Evolutionary conservation across 2,113 vertebrate species (phyloP).

Genomic region (Vanacampus margaritifer): DNA sequence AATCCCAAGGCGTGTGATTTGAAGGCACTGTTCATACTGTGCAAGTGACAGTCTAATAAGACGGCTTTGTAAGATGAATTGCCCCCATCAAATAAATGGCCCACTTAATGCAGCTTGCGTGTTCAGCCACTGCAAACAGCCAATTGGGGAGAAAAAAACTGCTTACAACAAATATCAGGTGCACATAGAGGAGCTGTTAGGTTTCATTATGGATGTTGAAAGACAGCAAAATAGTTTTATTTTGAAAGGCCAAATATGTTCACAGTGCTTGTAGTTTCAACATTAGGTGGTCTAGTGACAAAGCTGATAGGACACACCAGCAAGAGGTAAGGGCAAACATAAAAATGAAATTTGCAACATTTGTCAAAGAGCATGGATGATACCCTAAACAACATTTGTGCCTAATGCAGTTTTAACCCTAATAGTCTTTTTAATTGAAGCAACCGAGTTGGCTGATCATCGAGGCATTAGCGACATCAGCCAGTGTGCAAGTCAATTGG

Average conservation of each 20-base stretch:
- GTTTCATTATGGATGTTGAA: constrained; percentile 49
- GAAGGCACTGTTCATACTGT: constrained; percentile 69
- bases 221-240: constrained; percentile 42
- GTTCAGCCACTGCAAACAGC: constrained; percentile 55
- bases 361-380: background rate
- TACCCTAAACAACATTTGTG: background rate
- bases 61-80: constrained; percentile 72
- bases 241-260: constrained; percentile 32
- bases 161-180: constrained; percentile 56
- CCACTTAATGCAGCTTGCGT: constrained; percentile 67
- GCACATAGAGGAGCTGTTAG: constrained; percentile 40
- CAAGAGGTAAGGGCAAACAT: background rate
- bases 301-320: background rate
- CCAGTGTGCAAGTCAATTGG: constrained; percentile 30
- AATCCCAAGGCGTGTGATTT: constrained; percentile 62
- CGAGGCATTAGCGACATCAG: constrained; percentile 19
- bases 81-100: constrained; percentile 68
- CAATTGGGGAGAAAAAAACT: constrained; percentile 10
- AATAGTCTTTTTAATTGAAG: background rate
- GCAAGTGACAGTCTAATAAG: constrained; percentile 74
- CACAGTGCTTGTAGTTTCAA: constrained; percentile 28
- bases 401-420: background rate
- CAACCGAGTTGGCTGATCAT: background rate
- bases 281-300: constrained; percentile 26
- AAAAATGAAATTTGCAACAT: background rate